Evolutionary conservation across 2,113 vertebrate species (phyloP).

Genomic region (Promerops cafer): DNA sequence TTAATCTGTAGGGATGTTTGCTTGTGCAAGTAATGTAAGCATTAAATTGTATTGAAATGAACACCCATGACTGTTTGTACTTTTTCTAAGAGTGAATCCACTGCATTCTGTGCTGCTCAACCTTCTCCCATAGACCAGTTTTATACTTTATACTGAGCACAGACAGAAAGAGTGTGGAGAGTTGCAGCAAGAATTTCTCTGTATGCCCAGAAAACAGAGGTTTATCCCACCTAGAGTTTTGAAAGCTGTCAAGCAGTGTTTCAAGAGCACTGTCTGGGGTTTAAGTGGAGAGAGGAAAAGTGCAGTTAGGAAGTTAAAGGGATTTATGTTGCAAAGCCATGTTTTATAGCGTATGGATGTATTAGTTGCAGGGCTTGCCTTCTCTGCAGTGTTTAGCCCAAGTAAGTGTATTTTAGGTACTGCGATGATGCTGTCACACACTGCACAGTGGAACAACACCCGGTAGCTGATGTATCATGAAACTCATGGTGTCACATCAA

Average conservation of each 20-base stretch:
- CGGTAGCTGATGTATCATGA: neutral
- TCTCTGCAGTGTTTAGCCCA: neutral
- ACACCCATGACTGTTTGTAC: neutral
- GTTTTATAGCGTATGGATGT: neutral
- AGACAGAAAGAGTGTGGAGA: neutral
- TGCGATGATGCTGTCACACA: accelerated
- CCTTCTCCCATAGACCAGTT: neutral
- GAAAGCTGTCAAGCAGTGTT: neutral
- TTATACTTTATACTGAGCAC: neutral
- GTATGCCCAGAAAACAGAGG: neutral
- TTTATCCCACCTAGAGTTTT: neutral
- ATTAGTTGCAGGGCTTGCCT: neutral
- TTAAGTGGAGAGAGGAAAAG: neutral
- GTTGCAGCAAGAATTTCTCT: neutral
- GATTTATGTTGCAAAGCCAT: neutral
- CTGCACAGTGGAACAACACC: neutral
- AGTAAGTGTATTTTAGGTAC: neutral
- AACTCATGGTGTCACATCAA: neutral
- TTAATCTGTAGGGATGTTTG: neutral
- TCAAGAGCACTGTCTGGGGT: neutral
- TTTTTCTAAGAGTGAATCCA: neutral
- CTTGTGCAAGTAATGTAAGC: neutral
- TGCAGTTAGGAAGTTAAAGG: neutral
- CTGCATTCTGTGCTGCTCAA: neutral
- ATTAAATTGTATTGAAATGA: neutral